Evolutionary conservation across 2,797 vertebrate species (phyloP).

Genomic region (Lates japonicus): DNA sequence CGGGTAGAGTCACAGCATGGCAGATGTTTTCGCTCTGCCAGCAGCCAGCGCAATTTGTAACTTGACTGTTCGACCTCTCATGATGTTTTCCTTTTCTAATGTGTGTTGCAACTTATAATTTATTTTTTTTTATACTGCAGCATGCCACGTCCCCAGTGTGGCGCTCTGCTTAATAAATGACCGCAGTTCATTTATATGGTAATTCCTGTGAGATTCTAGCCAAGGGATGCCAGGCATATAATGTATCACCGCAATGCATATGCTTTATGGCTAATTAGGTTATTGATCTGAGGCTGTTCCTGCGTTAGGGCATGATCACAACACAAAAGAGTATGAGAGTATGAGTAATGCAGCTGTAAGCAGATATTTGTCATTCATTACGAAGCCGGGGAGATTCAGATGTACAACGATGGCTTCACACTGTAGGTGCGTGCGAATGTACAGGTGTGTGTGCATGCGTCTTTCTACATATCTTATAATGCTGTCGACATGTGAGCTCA

Average conservation of each 20-base stretch:
- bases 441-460: conserved; percentile 18
- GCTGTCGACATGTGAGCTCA: conserved; percentile 28
- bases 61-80: conserved; percentile 50
- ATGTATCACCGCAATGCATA: conserved; percentile 79
- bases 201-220: conserved; percentile 72
- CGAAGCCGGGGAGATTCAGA: conserved; percentile 33
- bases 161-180: conserved; percentile 77
- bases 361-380: conserved; percentile 69
- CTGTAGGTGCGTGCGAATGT: not conserved
- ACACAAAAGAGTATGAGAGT: conserved; percentile 66
- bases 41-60: conserved; percentile 58
- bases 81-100: conserved; percentile 70
- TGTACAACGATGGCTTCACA: conserved; percentile 24
- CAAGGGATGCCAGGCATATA: conserved; percentile 78
- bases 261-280: conserved; percentile 83
- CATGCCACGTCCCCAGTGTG: conserved; percentile 52
- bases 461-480: conserved; percentile 24
- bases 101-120: conserved; percentile 55
- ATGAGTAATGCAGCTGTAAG: conserved; percentile 75
- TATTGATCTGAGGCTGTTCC: conserved; percentile 79
- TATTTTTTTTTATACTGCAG: conserved; percentile 12
- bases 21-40: conserved; percentile 62
- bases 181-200: conserved; percentile 77
- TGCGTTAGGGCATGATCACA: conserved; percentile 66
- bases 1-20: conserved; percentile 44